Base-by-base conservation (phyloP, 2,113 vertebrate species). In the Hydrochoerus hydrochaeris region DNA sequence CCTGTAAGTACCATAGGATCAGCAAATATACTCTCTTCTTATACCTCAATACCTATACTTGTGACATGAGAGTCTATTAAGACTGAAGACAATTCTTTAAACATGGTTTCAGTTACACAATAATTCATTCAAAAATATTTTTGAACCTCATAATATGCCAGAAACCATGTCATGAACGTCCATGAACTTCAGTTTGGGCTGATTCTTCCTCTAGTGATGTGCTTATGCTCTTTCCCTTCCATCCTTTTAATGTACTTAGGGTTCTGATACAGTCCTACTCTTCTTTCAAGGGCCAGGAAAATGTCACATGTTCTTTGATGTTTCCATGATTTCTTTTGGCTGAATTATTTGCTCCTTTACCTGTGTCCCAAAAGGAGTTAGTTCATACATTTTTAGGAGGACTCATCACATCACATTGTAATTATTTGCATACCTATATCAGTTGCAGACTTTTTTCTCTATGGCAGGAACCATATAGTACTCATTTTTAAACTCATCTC, bases 271-370 rank as follows among this genome's bases (percentile, higher is more conserved):
- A 95, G 62, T 73, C 41, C 69, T 73, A 3, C 17, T 86, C 75
- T 81, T 78, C 77, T 95, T 94, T 95, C 90, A 94, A 77, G 77
- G 69, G 85, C 90, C 71, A 85, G 22, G 16, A 95, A 90, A 96
- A 96, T 38, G n/a, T 96, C 96, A 97, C 96, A 96, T 95, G 88
- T 96, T 96, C 85, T 95, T 90, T 95, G 88, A 97, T 95, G 60
- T 73, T 92, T 78, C 69, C 41, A 60, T 94, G 94, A 97, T 96
- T 62, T 92, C 82, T 87, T 97, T 91, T 65, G 82, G 63, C 77
- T 83, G 95, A 97, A 96, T 98, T 97, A 97, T 97, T 95, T 91
- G 94, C 32, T 85, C 92, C 78, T 92, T 97, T 98, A 94, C 97
- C 96, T 88, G 54, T 67, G 46, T 65, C 94, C 96, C 94, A 90